These are phyloP conservation scores for Oscheius sp. DNA, from an alignment of 1,140 invertebrate species.

Conservation along the genomic window DNA sequence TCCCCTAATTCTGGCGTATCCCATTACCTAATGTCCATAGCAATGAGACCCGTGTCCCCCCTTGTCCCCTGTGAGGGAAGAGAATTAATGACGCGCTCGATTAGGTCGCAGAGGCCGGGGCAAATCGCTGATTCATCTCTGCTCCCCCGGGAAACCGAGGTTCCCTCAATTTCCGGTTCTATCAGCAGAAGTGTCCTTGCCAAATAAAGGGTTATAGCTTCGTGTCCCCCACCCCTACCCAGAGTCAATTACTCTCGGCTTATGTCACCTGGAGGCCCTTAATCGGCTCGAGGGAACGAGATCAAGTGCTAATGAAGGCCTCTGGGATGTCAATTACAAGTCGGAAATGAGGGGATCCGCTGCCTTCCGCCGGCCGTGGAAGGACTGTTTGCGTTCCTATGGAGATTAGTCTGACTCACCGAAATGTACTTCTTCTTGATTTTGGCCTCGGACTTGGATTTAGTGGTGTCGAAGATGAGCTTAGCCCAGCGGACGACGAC, in stretches of 20 bases:
- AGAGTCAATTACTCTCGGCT: too few species aligned
- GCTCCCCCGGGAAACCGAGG: neutral
- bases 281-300: conserved; percentile 2
- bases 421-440: conserved; percentile 59
- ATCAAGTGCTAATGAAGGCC: conserved; percentile 14
- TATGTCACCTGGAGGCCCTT: too few species aligned
- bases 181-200: too few species aligned
- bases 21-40: too few species aligned
- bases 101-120: too few species aligned
- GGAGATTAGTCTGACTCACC: conserved; percentile 13
- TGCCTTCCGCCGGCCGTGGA: neutral
- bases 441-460: conserved; percentile 57
- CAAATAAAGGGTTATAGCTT: too few species aligned
- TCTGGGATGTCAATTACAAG: neutral
- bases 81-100: too few species aligned
- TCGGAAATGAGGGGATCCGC: neutral
- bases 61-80: too few species aligned
- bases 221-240: too few species aligned
- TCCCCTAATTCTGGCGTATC: too few species aligned
- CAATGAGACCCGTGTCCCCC: too few species aligned
- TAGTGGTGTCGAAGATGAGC: conserved; percentile 58
- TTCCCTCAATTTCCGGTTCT: neutral
- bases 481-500: conserved; percentile 62
- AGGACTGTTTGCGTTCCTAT: neutral
- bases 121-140: conserved; percentile 8